Evolutionary conservation across 2,797 vertebrate species (phyloP).

Genomic region (Darevskia nairensis): DNA sequence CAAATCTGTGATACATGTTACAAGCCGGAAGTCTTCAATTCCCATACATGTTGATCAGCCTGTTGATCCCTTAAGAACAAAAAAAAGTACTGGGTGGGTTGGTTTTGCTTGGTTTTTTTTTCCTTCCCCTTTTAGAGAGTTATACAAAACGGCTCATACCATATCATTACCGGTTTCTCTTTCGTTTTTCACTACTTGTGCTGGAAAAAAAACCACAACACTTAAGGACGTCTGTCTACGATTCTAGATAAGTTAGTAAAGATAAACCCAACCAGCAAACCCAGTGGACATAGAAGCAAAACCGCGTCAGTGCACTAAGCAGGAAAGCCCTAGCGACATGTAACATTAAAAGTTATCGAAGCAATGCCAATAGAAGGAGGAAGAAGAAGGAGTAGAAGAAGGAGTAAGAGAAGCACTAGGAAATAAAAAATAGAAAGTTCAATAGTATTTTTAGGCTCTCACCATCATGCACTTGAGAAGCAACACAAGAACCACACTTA

Average conservation of each 20-base stretch:
- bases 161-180: slow-evolving; percentile 88
- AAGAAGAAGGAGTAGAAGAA: slow-evolving; percentile 72
- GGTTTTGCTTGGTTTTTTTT: slow-evolving; percentile 68
- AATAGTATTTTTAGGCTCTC: slow-evolving; percentile 89
- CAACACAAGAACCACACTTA: slow-evolving; percentile 91
- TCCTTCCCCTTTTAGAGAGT: slow-evolving; percentile 64
- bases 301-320: slow-evolving; percentile 86
- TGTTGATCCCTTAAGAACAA: slow-evolving; percentile 89
- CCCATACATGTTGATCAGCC: slow-evolving; percentile 92
- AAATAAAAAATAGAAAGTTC: slow-evolving; percentile 81
- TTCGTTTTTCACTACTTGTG: slow-evolving; percentile 85
- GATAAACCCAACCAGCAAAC: slow-evolving; percentile 89
- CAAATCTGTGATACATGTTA: slow-evolving; percentile 95
- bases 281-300: slow-evolving; percentile 89
- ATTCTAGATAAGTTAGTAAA: slow-evolving; percentile 88
- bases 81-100: slow-evolving; percentile 84
- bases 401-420: slow-evolving; percentile 76
- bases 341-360: slow-evolving; percentile 87
- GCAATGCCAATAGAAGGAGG: slow-evolving; percentile 88
- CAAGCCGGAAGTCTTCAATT: slow-evolving; percentile 88
- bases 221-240: slow-evolving; percentile 85
- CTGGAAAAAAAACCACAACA: slow-evolving; percentile 84
- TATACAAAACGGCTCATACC: slow-evolving; percentile 94
- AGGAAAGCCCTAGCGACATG: slow-evolving; percentile 86
- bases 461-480: slow-evolving; percentile 97